Evolutionary conservation across 2,113 vertebrate genomes (phyloP).

Genomic region (Phrynosoma platyrhinos): DNA sequence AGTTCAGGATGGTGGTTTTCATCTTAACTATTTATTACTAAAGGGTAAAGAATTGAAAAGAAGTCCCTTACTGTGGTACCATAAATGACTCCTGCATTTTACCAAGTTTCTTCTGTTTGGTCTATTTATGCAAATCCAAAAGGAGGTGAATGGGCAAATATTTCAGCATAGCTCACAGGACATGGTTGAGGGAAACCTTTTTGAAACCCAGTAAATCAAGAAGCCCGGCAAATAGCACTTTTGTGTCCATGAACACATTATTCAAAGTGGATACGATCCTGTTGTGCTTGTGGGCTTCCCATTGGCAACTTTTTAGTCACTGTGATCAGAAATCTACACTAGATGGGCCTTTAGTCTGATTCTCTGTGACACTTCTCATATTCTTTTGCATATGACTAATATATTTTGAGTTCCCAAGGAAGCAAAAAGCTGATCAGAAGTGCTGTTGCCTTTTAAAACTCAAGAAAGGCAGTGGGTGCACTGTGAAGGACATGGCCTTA

Average conservation of each 20-base stretch:
- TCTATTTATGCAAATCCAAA: background rate
- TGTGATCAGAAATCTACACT: no score
- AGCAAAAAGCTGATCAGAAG: background rate
- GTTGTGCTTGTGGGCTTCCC: no score
- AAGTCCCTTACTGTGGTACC: conserved; percentile 13
- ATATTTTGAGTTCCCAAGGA: background rate
- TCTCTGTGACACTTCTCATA: no score
- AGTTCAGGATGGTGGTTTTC: conserved; percentile 16
- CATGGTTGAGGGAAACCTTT: background rate
- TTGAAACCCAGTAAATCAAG: background rate
- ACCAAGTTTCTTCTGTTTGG: background rate
- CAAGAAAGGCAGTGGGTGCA: background rate
- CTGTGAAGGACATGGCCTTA: no score
- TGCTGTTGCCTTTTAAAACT: background rate
- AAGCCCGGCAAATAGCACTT: background rate
- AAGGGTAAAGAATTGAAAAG: no score
- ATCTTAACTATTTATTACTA: conserved; percentile 8
- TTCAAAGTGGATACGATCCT: background rate
- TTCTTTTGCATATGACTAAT: background rate
- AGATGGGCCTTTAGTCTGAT: no score
- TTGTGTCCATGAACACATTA: background rate
- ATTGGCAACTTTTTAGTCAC: no score
- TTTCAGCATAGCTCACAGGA: background rate
- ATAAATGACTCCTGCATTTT: conserved; percentile 7
- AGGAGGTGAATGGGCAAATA: background rate